phyloP scores from a whole-genome alignment of 1,140 invertebrate species.

The Leptestheria dahalacensis region DNA sequence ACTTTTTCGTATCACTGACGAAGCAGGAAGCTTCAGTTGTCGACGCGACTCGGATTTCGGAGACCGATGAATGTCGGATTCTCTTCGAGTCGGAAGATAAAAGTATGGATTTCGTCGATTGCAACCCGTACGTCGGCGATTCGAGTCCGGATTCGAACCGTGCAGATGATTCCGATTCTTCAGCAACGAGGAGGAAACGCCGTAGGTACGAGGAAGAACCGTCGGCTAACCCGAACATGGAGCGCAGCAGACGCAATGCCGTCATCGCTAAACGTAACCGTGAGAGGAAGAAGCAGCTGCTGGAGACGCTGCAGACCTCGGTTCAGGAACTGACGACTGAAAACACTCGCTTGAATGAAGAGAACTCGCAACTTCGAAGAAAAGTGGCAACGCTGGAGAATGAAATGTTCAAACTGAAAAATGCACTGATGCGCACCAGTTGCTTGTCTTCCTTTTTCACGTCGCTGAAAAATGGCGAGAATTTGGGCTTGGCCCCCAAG shows the following conservation, averaged over 20 bases:
- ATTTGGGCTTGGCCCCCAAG: too few relatives aligned
- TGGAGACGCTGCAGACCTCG: conserved; percentile 1
- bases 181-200: neutral
- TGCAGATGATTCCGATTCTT: neutral
- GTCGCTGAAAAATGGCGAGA: too few relatives aligned
- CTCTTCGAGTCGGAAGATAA: too few relatives aligned
- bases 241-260: conserved; percentile 18
- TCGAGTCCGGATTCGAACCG: neutral
- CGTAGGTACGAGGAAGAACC: conserved; percentile 9
- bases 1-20: too few relatives aligned
- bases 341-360: neutral
- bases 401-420: neutral
- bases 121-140: neutral
- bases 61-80: too few relatives aligned
- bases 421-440: neutral
- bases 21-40: too few relatives aligned
- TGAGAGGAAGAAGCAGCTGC: conserved; percentile 16
- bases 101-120: too few relatives aligned
- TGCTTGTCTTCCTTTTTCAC: neutral
- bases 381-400: neutral
- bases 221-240: conserved; percentile 8
- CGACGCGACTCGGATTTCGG: too few relatives aligned
- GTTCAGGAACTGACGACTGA: neutral
- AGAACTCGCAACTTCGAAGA: neutral
- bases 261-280: conserved; percentile 20